Base-by-base conservation (phyloP, 2,888 invertebrate genomes). In the Drosophila falleni region DNA sequence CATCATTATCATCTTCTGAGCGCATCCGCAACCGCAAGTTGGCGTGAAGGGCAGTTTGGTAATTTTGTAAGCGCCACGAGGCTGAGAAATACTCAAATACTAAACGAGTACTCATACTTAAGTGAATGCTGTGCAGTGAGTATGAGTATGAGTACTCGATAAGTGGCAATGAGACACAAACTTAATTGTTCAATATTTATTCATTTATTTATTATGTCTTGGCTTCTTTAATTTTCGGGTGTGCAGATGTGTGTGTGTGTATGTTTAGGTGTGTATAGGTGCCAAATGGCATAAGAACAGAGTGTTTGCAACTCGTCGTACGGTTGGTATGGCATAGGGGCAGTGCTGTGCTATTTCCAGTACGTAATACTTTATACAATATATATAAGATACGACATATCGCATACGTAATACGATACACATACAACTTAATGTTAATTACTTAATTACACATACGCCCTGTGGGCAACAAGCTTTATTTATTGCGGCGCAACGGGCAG, bases 401-500 rank as follows among this genome's bases (percentile, higher is more conserved):
- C 39, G 39, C 66, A 55, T 65, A 23, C 23, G 23, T 23, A 23
- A 23, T 23, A 23, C 23, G 23, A 23, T 23, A 23, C 23, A 23
- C 23, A 23, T 23, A 66, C 47, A 79, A 51, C 63, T 72, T 76
- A 80, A 50, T 39, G 69, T 73, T 80, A 80, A 67, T 63, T 62
- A 69, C 76, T 69, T 69, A 80, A 66, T 55, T 68, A 66, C 51
- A 67, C 63, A 64, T 51, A 54, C 58, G 73, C 41, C 60, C 46
- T 5, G 29, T 58, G 44, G 53, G 56, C 26, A 44, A 47, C 44
- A 35, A 29, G 9, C 37, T 15, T 23, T 33, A n/a, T 26, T 29
- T 89, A 88, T 74, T 87, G 89, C 29, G 94, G 93, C 41, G 93
- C 91, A 53, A 93, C 94, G 1, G 95, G 95, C 67, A 95, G 92